Conservation (phyloP, 2,113 vertebrate species). For the Cricetomys ansorgei region DNA sequence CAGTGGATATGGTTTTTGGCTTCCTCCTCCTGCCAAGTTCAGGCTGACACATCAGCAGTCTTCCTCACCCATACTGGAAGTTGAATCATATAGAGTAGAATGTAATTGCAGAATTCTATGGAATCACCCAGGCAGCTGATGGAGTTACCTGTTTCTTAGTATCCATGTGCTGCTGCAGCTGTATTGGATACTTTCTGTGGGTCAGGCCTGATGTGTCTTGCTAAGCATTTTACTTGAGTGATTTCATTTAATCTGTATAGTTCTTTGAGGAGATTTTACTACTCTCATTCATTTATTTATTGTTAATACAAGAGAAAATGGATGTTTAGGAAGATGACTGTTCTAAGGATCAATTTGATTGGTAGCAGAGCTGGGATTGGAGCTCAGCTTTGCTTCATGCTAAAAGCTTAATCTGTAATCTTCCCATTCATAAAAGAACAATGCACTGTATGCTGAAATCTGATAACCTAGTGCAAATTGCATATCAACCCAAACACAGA, state of each 20-base stretch:
- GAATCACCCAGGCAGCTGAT: not conserved
- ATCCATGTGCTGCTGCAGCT: accelerated
- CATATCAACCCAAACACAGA: not conserved
- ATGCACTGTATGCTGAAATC: not conserved
- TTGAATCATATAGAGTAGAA: not conserved
- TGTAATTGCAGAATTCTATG: accelerated
- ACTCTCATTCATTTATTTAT: not conserved
- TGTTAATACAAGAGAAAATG: not conserved
- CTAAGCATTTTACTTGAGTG: not conserved
- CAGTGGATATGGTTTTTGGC: not conserved
- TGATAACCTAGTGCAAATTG: not conserved
- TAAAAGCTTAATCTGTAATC: conserved; percentile 20
- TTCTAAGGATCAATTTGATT: not conserved
- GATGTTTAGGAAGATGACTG: not conserved
- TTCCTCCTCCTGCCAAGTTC: not conserved
- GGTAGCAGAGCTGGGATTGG: not conserved
- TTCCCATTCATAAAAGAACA: not conserved
- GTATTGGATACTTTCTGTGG: not conserved
- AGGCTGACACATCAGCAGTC: not conserved
- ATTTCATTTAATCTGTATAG: conserved; percentile 8
- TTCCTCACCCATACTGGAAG: no score
- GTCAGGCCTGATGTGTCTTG: accelerated
- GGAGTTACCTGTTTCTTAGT: not conserved
- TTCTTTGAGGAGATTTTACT: not conserved
- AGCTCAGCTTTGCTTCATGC: not conserved